These are phyloP conservation scores for Oscheius onirici DNA, from an alignment of 2,888 invertebrate species.

Conservation along the genomic window DNA sequence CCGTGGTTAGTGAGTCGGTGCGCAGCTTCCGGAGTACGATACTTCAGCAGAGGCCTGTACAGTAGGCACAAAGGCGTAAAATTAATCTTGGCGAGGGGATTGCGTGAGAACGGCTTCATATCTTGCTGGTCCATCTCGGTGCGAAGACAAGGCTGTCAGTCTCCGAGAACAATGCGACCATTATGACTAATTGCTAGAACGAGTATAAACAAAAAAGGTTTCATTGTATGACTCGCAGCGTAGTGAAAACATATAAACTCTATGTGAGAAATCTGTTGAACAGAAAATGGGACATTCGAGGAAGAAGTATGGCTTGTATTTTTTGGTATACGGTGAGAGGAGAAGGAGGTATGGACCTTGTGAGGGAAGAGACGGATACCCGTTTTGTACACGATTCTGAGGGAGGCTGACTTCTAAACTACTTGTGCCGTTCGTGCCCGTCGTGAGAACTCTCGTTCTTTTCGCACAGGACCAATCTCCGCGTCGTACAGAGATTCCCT, in stretches of 20 bases:
- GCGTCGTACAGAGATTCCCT: conserved; percentile 30
- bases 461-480: conserved; percentile 15
- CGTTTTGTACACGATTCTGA: not conserved
- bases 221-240: not conserved
- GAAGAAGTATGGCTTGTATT: not conserved
- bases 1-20: too few species aligned
- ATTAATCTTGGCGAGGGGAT: not conserved
- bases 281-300: not conserved
- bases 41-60: too few species aligned
- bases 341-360: not conserved
- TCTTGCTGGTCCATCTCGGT: conserved; percentile 6
- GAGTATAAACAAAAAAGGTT: not conserved
- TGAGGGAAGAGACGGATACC: not conserved
- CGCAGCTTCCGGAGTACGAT: too few species aligned
- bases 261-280: not conserved
- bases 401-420: conserved; percentile 3
- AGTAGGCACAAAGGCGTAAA: conserved; percentile 6
- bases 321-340: not conserved
- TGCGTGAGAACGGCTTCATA: conserved; percentile 23
- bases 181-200: not conserved
- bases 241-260: not conserved
- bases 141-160: conserved; percentile 14
- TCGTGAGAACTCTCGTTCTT: conserved; percentile 32
- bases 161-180: conserved; percentile 7
- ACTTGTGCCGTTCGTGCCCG: conserved; percentile 27